These are phyloP conservation scores for Siphamia tubifer DNA, from an alignment of 2,113 vertebrate species.

Conservation along the genomic window DNA sequence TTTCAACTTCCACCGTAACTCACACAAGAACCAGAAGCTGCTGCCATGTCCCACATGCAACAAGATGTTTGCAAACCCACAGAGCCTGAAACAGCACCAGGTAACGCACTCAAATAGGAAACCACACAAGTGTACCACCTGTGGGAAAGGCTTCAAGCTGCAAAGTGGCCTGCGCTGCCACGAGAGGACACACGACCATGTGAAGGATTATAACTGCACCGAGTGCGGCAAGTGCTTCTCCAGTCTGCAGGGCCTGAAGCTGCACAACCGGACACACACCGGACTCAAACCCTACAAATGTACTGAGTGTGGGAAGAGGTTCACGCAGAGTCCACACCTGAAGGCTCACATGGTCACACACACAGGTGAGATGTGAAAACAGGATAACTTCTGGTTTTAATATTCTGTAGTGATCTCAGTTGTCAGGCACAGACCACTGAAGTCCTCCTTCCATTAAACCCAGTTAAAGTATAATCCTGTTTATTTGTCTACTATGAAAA, in stretches of 20 bases:
- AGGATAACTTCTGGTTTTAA: no score
- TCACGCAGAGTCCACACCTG: conserved; percentile 66
- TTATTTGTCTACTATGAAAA: no score
- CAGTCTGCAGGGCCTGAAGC: conserved; percentile 64
- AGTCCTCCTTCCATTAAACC: no score
- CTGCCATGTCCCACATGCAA: conserved; percentile 51
- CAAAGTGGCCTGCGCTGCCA: conserved; percentile 55
- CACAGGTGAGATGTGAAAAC: conserved; percentile 64
- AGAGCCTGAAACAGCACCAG: conserved; percentile 67
- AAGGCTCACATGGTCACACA: conserved; percentile 69
- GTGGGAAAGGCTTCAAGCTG: conserved; percentile 65
- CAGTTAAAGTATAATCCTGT: no score
- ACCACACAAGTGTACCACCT: conserved; percentile 52
- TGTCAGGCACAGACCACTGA: no score
- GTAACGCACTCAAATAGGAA: conserved; percentile 55
- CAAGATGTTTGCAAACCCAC: conserved; percentile 57
- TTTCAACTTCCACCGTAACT: conserved; percentile 59
- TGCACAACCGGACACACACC: conserved; percentile 64
- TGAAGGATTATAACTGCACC: conserved; percentile 50
- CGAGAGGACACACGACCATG: conserved; percentile 48
- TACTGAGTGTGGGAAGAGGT: conserved; percentile 58
- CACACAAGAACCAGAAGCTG: conserved; percentile 15
- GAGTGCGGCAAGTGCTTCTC: conserved; percentile 64
- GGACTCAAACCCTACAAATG: conserved; percentile 63
- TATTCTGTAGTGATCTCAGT: no score